Evolutionary conservation across 2,888 invertebrate species (phyloP).

Genomic region (Agrenia bidenticulata): DNA sequence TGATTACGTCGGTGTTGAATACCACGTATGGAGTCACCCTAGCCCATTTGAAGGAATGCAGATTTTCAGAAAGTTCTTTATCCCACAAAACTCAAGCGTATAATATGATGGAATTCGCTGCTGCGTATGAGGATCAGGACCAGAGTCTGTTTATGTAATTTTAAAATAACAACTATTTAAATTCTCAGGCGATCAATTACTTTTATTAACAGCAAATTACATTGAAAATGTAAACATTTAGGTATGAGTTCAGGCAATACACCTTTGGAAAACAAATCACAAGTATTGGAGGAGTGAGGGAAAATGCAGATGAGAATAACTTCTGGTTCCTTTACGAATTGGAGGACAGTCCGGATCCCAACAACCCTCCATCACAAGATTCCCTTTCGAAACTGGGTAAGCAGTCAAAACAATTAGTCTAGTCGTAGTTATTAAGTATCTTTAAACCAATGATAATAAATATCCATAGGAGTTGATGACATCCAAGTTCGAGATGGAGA

Average conservation of each 20-base stretch:
- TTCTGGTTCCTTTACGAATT: slow-evolving; percentile 13
- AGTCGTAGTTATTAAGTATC: too few relatives aligned
- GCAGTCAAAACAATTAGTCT: too few relatives aligned
- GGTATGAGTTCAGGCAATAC: background rate
- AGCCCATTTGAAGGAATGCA: background rate
- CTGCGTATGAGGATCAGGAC: background rate
- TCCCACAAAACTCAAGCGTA: slow-evolving; percentile 15
- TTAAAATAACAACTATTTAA: too few relatives aligned
- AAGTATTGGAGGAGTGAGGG: slow-evolving; percentile 14
- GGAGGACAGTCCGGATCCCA: background rate
- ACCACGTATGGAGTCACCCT: slow-evolving; percentile 14
- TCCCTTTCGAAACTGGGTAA: too few relatives aligned
- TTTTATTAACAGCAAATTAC: too few relatives aligned
- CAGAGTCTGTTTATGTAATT: too few relatives aligned
- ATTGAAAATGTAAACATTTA: background rate
- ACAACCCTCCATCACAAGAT: background rate
- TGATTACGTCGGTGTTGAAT: slow-evolving; percentile 16
- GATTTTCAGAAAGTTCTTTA: background rate
- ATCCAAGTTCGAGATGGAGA: slow-evolving; percentile 16
- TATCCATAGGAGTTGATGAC: slow-evolving; percentile 7
- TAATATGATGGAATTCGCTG: slow-evolving; percentile 22
- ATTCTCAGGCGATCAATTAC: too few relatives aligned
- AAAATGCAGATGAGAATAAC: background rate
- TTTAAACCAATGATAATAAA: too few relatives aligned
- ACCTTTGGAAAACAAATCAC: slow-evolving; percentile 12